These are phyloP conservation scores for Rhinogobio ventralis DNA, from an alignment of 2,797 vertebrate genomes.

Conservation along the genomic window DNA sequence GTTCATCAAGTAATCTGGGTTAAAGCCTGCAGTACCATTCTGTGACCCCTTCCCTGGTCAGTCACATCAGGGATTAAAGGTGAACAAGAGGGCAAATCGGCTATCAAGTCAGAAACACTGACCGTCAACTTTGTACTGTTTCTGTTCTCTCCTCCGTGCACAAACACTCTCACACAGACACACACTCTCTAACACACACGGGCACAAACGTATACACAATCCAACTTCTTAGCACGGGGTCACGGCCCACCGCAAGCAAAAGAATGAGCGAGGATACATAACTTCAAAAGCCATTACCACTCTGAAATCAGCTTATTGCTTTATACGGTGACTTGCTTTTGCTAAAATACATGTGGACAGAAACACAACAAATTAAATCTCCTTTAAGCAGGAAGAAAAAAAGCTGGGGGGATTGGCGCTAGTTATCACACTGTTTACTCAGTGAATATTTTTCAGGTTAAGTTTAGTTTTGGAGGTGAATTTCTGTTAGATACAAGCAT, in stretches of 20 bases:
- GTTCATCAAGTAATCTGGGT: slow-evolving; percentile 67
- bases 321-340: slow-evolving; percentile 30
- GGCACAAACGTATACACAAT: slow-evolving; percentile 47
- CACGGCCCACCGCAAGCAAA: slow-evolving; percentile 68
- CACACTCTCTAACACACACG: slow-evolving; percentile 48
- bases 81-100: slow-evolving; percentile 78
- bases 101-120: slow-evolving; percentile 78
- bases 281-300: slow-evolving; percentile 64
- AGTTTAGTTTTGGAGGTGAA: neutral
- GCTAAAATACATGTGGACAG: slow-evolving; percentile 28
- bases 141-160: slow-evolving; percentile 59
- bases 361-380: slow-evolving; percentile 34
- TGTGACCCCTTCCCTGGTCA: slow-evolving; percentile 70
- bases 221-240: slow-evolving; percentile 69
- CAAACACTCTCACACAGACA: slow-evolving; percentile 51
- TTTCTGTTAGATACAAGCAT: neutral
- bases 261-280: slow-evolving; percentile 69
- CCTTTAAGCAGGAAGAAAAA: slow-evolving; percentile 4
- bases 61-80: slow-evolving; percentile 77
- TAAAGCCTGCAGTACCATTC: slow-evolving; percentile 73
- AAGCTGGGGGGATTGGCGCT: too few relatives aligned
- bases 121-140: slow-evolving; percentile 75
- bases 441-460: neutral
- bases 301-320: slow-evolving; percentile 57
- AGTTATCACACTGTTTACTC: neutral